These are phyloP conservation scores for Phyllostomus discolor DNA, from an alignment of 2,113 vertebrate species.

Conservation along the genomic window DNA sequence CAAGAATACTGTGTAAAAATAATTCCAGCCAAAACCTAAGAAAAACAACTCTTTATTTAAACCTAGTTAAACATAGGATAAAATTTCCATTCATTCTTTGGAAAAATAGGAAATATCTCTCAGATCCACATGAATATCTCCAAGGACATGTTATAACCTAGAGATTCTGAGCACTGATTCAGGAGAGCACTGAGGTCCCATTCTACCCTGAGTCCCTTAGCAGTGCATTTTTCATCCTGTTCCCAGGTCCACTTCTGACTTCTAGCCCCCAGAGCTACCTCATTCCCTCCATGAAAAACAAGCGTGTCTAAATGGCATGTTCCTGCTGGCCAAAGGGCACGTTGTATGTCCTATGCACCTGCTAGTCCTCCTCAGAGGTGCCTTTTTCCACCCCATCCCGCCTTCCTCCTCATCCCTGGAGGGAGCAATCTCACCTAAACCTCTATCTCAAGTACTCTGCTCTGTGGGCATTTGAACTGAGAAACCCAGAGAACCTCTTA, in stretches of 20 bases:
- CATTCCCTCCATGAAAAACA: conserved; percentile 69
- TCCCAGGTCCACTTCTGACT: conserved; percentile 68
- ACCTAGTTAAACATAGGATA: not conserved
- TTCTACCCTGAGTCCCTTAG: not conserved
- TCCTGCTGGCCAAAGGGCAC: not conserved
- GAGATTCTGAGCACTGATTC: not conserved
- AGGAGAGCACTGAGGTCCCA: not conserved
- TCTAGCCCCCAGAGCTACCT: conserved; percentile 62
- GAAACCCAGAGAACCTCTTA: not conserved
- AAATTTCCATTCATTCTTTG: not conserved
- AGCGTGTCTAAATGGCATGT: conserved; percentile 32
- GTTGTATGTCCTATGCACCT: not conserved
- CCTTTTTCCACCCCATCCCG: not conserved
- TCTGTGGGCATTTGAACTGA: not conserved
- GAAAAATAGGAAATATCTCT: not conserved
- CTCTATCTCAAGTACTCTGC: not conserved
- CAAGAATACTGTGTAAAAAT: not conserved
- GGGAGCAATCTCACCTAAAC: not conserved
- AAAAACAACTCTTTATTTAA: not conserved
- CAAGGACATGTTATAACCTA: not conserved
- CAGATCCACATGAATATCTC: not conserved
- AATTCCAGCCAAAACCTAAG: conserved; percentile 8
- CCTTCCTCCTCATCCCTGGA: not conserved
- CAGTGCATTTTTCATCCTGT: conserved; percentile 46
- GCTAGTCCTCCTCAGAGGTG: not conserved